Evolutionary conservation across 2,113 vertebrate genomes (phyloP).

Genomic region (Sander vitreus): DNA sequence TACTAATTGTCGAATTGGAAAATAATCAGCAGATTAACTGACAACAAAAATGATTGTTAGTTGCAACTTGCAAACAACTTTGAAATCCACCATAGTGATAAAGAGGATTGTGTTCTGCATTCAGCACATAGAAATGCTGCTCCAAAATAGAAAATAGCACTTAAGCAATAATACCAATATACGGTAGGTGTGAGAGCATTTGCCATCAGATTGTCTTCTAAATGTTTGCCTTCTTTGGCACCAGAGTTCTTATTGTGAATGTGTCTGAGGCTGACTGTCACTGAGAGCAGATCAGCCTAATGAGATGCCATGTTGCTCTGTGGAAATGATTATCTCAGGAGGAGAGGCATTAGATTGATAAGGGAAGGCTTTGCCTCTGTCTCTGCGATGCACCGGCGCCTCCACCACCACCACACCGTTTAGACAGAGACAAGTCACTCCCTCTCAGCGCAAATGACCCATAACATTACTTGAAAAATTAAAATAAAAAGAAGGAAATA

Average conservation of each 20-base stretch:
- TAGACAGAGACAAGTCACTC: constrained; percentile 54
- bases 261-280: constrained; percentile 67
- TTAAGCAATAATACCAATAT: constrained; percentile 14
- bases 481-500: not conserved
- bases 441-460: constrained; percentile 62
- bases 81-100: not conserved
- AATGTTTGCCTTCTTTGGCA: constrained; percentile 45
- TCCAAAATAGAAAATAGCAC: constrained; percentile 22
- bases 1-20: not conserved
- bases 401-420: constrained; percentile 20
- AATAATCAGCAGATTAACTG: not conserved
- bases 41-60: not conserved
- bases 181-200: constrained; percentile 16
- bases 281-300: constrained; percentile 71
- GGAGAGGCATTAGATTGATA: constrained; percentile 78
- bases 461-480: constrained; percentile 35
- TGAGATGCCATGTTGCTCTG: constrained; percentile 72
- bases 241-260: constrained; percentile 48
- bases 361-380: constrained; percentile 66
- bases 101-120: not conserved
- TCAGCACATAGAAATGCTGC: constrained; percentile 8
- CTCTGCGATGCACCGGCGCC: constrained; percentile 50
- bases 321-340: constrained; percentile 75
- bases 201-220: constrained; percentile 42
- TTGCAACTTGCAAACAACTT: not conserved